These are phyloP conservation scores for Oenanthe melanoleuca DNA, from an alignment of 2,113 vertebrate genomes.

Conservation along the genomic window DNA sequence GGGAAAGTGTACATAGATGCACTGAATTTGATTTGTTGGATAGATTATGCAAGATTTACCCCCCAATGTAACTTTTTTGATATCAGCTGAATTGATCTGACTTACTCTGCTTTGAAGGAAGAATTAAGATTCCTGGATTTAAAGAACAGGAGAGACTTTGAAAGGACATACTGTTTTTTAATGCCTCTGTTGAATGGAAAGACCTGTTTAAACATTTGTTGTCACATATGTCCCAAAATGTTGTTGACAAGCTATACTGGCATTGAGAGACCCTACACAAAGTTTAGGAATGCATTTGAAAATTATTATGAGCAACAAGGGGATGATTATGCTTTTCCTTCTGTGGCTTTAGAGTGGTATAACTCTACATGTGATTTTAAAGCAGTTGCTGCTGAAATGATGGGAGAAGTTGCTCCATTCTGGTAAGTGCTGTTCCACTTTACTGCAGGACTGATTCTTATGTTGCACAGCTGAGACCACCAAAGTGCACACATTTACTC, in stretches of 20 bases:
- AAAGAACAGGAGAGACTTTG: constrained; percentile 27
- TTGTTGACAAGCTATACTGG: constrained; percentile 66
- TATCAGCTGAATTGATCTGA: constrained; percentile 10
- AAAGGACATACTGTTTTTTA: constrained; percentile 43
- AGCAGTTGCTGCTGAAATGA: background rate
- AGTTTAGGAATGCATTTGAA: constrained; percentile 55
- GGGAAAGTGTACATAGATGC: background rate
- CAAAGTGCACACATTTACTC: background rate
- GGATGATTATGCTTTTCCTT: constrained; percentile 38
- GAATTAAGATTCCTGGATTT: constrained; percentile 50
- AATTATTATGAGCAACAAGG: constrained; percentile 16
- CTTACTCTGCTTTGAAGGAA: constrained; percentile 14
- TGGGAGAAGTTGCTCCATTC: background rate
- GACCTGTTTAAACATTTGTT: constrained; percentile 65
- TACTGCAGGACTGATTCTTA: background rate
- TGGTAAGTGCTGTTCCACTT: background rate
- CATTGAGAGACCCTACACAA: constrained; percentile 62
- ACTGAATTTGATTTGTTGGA: background rate
- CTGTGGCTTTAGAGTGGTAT: constrained; percentile 1
- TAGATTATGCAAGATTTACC: background rate
- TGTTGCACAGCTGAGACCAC: background rate
- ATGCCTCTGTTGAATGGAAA: background rate
- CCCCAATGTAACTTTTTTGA: background rate
- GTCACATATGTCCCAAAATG: constrained; percentile 61
- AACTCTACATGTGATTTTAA: constrained; percentile 14